Conservation (phyloP, 2,888 invertebrate genomes). For the Cinara cedri region DNA sequence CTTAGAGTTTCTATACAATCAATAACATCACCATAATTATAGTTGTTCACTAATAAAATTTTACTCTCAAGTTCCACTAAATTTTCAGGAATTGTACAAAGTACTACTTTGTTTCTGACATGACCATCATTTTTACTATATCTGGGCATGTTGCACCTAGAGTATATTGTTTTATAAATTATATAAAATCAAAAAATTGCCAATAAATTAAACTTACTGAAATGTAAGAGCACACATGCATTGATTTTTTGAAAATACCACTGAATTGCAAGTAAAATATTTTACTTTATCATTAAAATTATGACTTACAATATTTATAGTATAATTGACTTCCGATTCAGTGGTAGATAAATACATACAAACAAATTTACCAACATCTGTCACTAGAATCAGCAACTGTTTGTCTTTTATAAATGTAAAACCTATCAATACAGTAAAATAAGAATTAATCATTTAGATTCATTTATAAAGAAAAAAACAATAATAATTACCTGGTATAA, state of each 20-base stretch:
- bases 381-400: conserved; percentile 26
- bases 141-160: conserved; percentile 34
- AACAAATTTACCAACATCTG: conserved; percentile 43
- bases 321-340: conserved; percentile 21
- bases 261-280: conserved; percentile 51
- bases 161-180: background rate
- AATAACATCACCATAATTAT: conserved; percentile 36
- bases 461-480: background rate
- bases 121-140: conserved; percentile 52
- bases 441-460: background rate
- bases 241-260: conserved; percentile 47
- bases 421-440: conserved; percentile 27
- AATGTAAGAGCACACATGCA: conserved; percentile 41
- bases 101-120: conserved; percentile 42
- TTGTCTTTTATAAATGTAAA: conserved; percentile 32
- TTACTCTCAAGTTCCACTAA: conserved; percentile 43
- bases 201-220: conserved; percentile 24
- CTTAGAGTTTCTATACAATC: conserved; percentile 50
- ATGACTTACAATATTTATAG: conserved; percentile 16
- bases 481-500: conserved; percentile 37
- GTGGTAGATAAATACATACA: conserved; percentile 21
- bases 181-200: too few species aligned
- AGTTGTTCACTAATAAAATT: conserved; percentile 37
- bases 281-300: conserved; percentile 42
- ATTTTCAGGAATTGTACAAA: conserved; percentile 48